These are phyloP conservation scores for Lamprotornis superbus DNA, from an alignment of 2,113 vertebrate genomes.

Conservation along the genomic window DNA sequence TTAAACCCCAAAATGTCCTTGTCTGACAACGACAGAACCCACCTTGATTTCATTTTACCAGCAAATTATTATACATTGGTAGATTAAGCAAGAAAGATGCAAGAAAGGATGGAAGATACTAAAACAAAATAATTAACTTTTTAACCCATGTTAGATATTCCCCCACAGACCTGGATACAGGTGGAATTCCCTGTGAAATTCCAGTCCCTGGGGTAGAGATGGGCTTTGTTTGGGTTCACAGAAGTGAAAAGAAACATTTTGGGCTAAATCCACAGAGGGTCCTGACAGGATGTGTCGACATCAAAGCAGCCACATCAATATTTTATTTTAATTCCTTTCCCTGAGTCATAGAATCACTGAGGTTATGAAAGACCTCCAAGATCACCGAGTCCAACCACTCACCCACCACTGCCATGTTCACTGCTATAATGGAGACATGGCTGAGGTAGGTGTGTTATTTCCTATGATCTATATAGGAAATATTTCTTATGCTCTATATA, in stretches of 20 bases:
- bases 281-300: neutral
- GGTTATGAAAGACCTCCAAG: neutral
- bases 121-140: neutral
- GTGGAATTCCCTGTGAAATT: neutral
- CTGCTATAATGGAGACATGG: fast-evolving
- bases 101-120: neutral
- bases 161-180: neutral
- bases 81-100: neutral
- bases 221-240: neutral
- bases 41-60: neutral
- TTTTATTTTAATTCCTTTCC: neutral
- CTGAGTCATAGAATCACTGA: fast-evolving
- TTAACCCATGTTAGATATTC: neutral
- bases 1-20: neutral
- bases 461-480: too few species aligned
- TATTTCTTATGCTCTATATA: neutral
- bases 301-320: neutral
- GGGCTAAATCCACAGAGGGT: neutral
- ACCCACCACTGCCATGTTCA: neutral
- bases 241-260: neutral
- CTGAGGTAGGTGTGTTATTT: neutral
- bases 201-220: too few species aligned
- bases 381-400: fast-evolving
- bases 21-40: neutral
- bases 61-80: too few species aligned